Evolutionary conservation across 2,797 vertebrate genomes (phyloP).

Genomic region (Cyclura pinguis): DNA sequence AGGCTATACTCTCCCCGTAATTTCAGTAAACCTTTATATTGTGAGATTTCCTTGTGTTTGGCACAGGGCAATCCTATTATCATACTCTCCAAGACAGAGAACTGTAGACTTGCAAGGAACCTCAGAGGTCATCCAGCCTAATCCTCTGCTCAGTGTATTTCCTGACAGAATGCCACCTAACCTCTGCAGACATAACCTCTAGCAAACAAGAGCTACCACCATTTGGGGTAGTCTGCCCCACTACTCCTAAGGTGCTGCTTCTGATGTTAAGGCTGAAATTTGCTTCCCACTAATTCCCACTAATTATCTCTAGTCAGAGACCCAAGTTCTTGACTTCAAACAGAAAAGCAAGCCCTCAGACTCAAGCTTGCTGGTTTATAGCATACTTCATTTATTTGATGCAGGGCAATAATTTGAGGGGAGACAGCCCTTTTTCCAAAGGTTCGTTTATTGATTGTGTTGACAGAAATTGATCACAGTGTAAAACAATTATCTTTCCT

Average conservation of each 20-base stretch:
- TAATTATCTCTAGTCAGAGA: background rate
- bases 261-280: background rate
- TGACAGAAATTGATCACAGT: slow-evolving; percentile 5
- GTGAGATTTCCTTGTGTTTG: background rate
- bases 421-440: background rate
- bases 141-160: background rate
- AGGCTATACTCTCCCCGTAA: too few relatives aligned
- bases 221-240: background rate
- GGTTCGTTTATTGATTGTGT: slow-evolving; percentile 9
- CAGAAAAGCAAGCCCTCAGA: background rate
- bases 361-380: background rate
- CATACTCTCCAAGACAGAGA: background rate
- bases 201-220: too few relatives aligned
- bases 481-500: background rate
- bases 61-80: too few relatives aligned
- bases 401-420: slow-evolving; percentile 1
- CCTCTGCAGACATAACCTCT: too few relatives aligned
- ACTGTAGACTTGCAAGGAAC: background rate
- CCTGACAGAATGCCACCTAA: background rate
- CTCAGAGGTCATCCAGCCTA: background rate
- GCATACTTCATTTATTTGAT: background rate
- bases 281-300: background rate
- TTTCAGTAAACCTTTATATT: background rate
- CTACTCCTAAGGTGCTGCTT: background rate
- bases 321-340: background rate